Evolutionary conservation across 2,888 invertebrate genomes (phyloP).

Genomic region (Empis livida): DNA sequence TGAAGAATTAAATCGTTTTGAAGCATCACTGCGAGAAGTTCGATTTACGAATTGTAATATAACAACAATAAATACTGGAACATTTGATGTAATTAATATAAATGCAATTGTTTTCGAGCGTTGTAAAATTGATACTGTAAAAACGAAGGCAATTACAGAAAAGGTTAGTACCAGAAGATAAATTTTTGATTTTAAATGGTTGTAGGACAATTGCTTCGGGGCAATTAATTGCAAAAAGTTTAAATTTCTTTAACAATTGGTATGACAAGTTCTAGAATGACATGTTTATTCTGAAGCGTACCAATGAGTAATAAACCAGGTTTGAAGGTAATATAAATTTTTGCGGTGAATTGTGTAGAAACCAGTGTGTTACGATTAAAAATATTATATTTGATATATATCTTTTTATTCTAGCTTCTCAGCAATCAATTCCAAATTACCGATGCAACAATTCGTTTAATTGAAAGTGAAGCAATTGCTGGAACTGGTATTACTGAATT

Average conservation of each 20-base stretch:
- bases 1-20: conserved; percentile 24
- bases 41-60: conserved; percentile 26
- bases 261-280: too few species aligned
- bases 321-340: too few species aligned
- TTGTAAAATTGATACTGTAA: conserved; percentile 27
- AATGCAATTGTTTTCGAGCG: conserved; percentile 26
- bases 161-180: conserved; percentile 19
- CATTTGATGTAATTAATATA: conserved; percentile 32
- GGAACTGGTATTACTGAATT: conserved; percentile 31
- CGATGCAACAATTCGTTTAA: conserved; percentile 26
- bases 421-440: conserved; percentile 28
- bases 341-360: too few species aligned
- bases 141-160: conserved; percentile 27
- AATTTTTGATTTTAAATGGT: not conserved
- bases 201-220: too few species aligned
- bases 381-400: too few species aligned
- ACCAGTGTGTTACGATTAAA: too few species aligned
- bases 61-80: conserved; percentile 21
- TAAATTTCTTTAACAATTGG: too few species aligned
- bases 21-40: conserved; percentile 27
- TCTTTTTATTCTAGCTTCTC: conserved; percentile 16
- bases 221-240: too few species aligned
- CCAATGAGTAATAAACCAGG: too few species aligned
- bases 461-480: conserved; percentile 30
- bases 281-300: too few species aligned